phyloP scores from a whole-genome alignment of 2,113 vertebrate genomes.

The Pristiophorus japonicus region DNA sequence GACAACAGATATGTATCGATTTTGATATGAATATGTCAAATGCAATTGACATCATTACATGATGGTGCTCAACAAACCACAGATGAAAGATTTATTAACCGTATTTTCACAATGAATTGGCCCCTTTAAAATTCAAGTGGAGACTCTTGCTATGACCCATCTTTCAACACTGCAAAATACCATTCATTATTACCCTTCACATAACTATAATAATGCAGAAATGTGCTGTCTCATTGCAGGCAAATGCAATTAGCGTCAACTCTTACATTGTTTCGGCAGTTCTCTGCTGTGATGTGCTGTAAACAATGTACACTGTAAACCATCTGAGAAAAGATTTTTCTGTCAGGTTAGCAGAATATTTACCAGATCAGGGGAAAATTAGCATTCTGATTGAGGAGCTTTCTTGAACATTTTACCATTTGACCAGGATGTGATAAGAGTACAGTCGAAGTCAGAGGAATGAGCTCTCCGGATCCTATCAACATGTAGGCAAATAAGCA shows the following conservation, averaged over 20 bases:
- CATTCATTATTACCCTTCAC: not conserved
- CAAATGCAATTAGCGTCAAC: not conserved
- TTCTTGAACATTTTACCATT: too few species aligned
- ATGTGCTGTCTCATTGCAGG: not conserved
- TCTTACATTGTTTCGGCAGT: not conserved
- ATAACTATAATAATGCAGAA: not conserved
- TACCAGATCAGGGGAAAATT: not conserved
- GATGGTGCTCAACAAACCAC: not conserved
- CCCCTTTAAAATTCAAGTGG: not conserved
- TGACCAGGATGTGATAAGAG: not conserved
- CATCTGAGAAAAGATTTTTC: conserved; percentile 2
- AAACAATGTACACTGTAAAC: not conserved
- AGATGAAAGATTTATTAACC: not conserved
- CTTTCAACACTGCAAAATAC: not conserved
- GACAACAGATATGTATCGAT: not conserved
- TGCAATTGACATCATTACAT: not conserved
- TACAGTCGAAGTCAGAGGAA: not conserved
- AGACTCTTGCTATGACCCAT: not conserved
- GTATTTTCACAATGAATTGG: not conserved
- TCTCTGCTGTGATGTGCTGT: not conserved
- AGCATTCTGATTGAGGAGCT: too few species aligned
- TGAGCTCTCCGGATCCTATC: not conserved
- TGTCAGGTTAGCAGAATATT: not conserved
- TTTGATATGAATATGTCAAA: not conserved
- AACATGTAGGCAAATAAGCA: not conserved